Base-by-base conservation (phyloP, 2,888 invertebrate species). In the Pandemis corylana region DNA sequence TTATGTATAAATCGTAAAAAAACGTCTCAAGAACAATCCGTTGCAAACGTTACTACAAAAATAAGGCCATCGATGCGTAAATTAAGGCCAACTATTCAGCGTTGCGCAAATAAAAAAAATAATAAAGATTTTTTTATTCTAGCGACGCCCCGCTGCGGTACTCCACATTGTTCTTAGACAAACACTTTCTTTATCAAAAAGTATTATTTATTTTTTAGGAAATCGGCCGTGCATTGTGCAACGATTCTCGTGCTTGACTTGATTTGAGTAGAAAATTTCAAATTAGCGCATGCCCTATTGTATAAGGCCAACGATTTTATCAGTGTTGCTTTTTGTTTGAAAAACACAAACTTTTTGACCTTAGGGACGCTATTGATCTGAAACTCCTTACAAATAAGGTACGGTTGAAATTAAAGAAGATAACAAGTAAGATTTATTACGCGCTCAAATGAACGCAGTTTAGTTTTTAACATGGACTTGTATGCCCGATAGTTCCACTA, bases 131-230 rank as follows among this genome's bases (percentile, higher is more conserved):
- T 83, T 83, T 84, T 84, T 84, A 59, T 59, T 85, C 83, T 84
- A 87, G 89, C 90, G 93, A 91, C 92, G 89, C 86, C 94, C 94
- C 93, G 94, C 94, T 94, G 94, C 82, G 94, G 94, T 90, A 81
- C 84, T 78, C 84, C 82, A 81, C 86, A 90, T 93, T 94, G 93
- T 94, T 93, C 94, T 93, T 93, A 90, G 88, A 94, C 93, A 94
- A 94, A 94, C 92, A 93, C 91, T 92, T 93, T 93, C 90, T 90
- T 92, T 86, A 87, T 82, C 81, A 86, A 89, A 89, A 87, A 87
- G 82, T 80, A 86, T 90, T 91, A 89, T 90, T 87, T 87, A 85
- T 91, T 90, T 90, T 92, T 90, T 89, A 87, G 83, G 87, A 86
- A 87, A 89, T 89, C 87, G 83, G 83, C 85, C 84, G 80, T 78